Conservation (phyloP, 2,797 vertebrate species). For the Synaphobranchus kaupii region DNA sequence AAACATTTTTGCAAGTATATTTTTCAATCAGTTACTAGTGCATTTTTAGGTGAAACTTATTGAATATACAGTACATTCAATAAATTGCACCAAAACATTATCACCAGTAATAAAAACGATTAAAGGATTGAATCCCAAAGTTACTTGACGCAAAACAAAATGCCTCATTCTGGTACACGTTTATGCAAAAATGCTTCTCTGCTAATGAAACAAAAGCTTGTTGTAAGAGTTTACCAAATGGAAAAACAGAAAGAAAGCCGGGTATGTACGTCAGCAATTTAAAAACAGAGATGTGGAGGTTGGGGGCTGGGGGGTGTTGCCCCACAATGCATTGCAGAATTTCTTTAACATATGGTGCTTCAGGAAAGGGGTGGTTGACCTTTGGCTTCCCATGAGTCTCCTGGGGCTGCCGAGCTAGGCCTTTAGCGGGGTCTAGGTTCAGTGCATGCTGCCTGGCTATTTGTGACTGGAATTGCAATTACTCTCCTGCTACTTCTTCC, state of each 20-base stretch:
- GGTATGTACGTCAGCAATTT: slow-evolving; percentile 77
- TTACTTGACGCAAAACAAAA: not conserved
- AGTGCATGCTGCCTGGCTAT: slow-evolving; percentile 59
- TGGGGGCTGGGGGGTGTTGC: slow-evolving; percentile 59
- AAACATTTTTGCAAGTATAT: not conserved
- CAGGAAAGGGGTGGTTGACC: slow-evolving; percentile 85
- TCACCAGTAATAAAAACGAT: not conserved
- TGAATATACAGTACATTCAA: too few relatives aligned
- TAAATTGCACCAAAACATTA: not conserved
- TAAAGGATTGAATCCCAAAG: not conserved
- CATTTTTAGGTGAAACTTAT: not conserved
- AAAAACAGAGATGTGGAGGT: slow-evolving; percentile 70
- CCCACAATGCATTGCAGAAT: slow-evolving; percentile 80
- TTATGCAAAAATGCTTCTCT: not conserved
- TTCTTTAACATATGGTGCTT: slow-evolving; percentile 84
- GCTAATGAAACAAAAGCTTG: not conserved
- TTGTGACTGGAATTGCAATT: slow-evolving; percentile 80
- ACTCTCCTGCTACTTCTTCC: slow-evolving; percentile 48
- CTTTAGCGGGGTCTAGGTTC: slow-evolving; percentile 71
- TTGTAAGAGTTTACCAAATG: not conserved
- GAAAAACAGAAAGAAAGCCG: slow-evolving; percentile 50
- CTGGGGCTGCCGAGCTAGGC: slow-evolving; percentile 67
- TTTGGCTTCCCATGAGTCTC: slow-evolving; percentile 75
- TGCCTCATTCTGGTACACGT: not conserved
- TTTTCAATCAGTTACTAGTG: not conserved